A percentile compares a stretch with the other conserved stretches of the same genome.
Conservation (phyloP, 2,797 vertebrate genomes). For the Bufotes viridis region DNA sequence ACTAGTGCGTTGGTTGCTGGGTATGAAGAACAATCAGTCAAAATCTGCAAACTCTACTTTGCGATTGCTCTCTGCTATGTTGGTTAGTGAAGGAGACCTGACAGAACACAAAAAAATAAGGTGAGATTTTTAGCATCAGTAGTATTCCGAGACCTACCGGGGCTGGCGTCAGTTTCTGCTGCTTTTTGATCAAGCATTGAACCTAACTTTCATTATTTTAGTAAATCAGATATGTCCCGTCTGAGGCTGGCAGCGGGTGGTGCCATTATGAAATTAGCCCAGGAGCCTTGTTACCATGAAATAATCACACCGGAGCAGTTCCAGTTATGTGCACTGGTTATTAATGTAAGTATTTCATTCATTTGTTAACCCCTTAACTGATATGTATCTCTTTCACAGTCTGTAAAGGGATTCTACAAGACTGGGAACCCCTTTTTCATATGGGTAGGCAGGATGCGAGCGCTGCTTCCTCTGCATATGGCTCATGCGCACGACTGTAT, state of each 20-base stretch:
- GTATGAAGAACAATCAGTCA: constrained; percentile 99
- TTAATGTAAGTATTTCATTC: constrained; percentile 85
- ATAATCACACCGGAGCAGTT: constrained; percentile 99
- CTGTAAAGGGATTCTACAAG: too few relatives aligned
- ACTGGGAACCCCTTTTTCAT: too few relatives aligned
- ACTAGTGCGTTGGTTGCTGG: constrained; percentile 95
- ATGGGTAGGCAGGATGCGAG: too few relatives aligned
- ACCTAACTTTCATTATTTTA: constrained; percentile 68
- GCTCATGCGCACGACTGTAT: too few relatives aligned
- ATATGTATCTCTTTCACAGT: neutral
- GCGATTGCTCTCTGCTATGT: constrained; percentile 94
- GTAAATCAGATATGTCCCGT: constrained; percentile 99
- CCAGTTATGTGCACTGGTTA: constrained; percentile 96
- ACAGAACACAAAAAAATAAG: constrained; percentile 99
- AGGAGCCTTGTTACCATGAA: constrained; percentile 99
- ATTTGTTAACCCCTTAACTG: neutral
- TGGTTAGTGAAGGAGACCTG: constrained; percentile 97
- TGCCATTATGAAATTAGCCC: constrained; percentile 98
- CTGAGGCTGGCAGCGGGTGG: constrained; percentile 94
- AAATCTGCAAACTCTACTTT: constrained; percentile 98
- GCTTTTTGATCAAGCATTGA: neutral
- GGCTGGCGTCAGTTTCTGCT: neutral
- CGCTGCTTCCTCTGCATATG: too few relatives aligned
- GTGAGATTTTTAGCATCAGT: constrained; percentile 71
- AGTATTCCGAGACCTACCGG: constrained; percentile 30